Evolutionary conservation across 2,797 vertebrate genomes (phyloP), one percentile per base, ranked within the genome.

Genomic region (Pteronotus mesoamericanus): DNA sequence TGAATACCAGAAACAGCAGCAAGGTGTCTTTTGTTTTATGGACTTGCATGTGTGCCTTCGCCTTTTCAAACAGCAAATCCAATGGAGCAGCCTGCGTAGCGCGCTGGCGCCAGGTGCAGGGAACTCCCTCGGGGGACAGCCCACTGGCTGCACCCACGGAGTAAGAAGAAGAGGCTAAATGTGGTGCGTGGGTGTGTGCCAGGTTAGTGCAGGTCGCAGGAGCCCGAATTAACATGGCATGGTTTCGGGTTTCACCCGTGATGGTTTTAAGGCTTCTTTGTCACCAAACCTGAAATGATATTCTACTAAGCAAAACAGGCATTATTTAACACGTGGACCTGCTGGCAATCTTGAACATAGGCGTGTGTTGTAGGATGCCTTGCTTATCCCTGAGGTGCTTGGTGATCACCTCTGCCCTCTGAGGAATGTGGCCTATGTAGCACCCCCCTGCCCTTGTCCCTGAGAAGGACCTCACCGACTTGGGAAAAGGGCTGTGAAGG

Each of bases 171-270:
- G 82, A 86, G 51, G 74, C 72, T 37, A 15, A 14, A 26, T 53
- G 66, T 78, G 64, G 51, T 18, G 9, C 2, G 22, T 84, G 78
- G 88, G 34, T 69, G 29, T 69, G 29, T 85, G 44, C 42, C 55
- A 29, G n/a, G 10, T 89, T 61, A 42, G 26, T 57, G 44, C 4
- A 79, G 10, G 14, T 94, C n/a, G 15, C 55, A 69, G 44, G 51
- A 94, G 55, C 48, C 59, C 61, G 66, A 79, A 71, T 93, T 64
- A 37, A 59, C 22, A 0, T 51, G 68, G 48, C 24, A 14, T 71
- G 37, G 34, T 69, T 95, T 89, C 89, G 72, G 61, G 18, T 92
- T 93, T 94, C 72, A 59, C 89, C 46, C 55, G 72, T 59, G 71
- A 68, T 77, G 14, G 21, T 44, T 91, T 93, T 94, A 42, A 42